Evolutionary conservation across 1,140 invertebrate genomes (phyloP), one percentile per base, ranked within the genome.

Genomic region (Zaprionus tsacasi): DNA sequence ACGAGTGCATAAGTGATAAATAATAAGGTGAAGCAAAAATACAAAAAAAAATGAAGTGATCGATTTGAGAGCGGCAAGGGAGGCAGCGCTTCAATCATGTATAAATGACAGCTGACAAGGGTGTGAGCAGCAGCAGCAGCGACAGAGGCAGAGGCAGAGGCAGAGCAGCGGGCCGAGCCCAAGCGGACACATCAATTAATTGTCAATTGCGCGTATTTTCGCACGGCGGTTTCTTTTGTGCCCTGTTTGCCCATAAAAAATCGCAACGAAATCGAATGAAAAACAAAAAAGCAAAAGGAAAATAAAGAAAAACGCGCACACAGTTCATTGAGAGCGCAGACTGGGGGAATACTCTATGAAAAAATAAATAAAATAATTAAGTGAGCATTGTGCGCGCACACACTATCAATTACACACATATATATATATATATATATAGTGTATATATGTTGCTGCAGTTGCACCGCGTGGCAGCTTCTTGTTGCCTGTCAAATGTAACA

Each of bases 151-250:
- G 54, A 35, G 58, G 52, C 69, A 72, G 61, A 64, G n/a, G n/a
- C 40, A 45, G 40, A 30, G 40, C 40, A 70, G 30, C 56, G 68
- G 21, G 21, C 21, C 21, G 21, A 21, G 21, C 21, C 69, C 70
- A 57, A 89, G 85, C 85, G 86, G 85, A 89, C 85, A 89, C 85
- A 89, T 89, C 85, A 89, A 89, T 89, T 89, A 89, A 89, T 89
- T 89, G 85, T 89, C 85, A 89, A 89, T 89, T 89, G 85, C 85
- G 85, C 85, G 83, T 87, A 83, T 87, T 87, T 87, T 87, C 83
- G 83, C 83, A 87, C 83, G 85, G 83, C 83, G 85, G 83, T 89
- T 88, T 83, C 82, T 75, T 83, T 87, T 87, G 85, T 83, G 70
- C 54, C 50, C 40, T 56, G 63, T 43, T 50, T 1, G 33, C 63